Percentiles rank a stretch among this genome's conserved stretches.
Conservation (phyloP, 1,140 invertebrate genomes). For the Neocloeon triangulifer region DNA sequence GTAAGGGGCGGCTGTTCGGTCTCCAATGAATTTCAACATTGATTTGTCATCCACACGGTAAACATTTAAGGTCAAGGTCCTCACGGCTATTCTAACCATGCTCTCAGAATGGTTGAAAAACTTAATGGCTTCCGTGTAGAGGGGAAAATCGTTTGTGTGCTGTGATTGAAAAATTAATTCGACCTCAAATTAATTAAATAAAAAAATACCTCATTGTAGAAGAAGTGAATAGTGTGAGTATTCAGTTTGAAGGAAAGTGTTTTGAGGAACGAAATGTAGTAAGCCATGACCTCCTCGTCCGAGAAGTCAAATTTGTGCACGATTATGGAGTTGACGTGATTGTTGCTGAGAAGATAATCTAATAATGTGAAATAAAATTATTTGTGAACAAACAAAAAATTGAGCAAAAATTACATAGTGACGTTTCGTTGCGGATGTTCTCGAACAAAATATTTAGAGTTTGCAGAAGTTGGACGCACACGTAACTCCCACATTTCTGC, state of each 20-base stretch:
- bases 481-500: conserved; percentile 90
- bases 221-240: conserved; percentile 96
- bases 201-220: conserved; percentile 87
- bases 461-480: conserved; percentile 93
- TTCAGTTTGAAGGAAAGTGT: conserved; percentile 97
- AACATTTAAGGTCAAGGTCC: conserved; percentile 93
- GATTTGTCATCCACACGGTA: conserved; percentile 86
- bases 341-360: conserved; percentile 99
- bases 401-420: conserved; percentile 62
- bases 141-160: conserved; percentile 97
- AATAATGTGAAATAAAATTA: conserved; percentile 20
- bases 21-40: conserved; percentile 88
- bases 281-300: conserved; percentile 99
- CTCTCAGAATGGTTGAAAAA: conserved; percentile 97
- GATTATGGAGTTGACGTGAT: conserved; percentile 99
- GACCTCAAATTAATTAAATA: not conserved
- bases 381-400: conserved; percentile 6
- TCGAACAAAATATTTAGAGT: conserved; percentile 98
- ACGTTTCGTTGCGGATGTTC: conserved; percentile 97
- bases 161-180: conserved; percentile 32
- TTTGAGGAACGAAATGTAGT: conserved; percentile 98
- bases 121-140: conserved; percentile 97
- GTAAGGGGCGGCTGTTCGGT: conserved; percentile 88
- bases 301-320: conserved; percentile 99
- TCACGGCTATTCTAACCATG: conserved; percentile 96